Evolutionary conservation across 2,888 invertebrate species (phyloP), one percentile per base, ranked within the genome.

Genomic region (Erpobdella octoculata): DNA sequence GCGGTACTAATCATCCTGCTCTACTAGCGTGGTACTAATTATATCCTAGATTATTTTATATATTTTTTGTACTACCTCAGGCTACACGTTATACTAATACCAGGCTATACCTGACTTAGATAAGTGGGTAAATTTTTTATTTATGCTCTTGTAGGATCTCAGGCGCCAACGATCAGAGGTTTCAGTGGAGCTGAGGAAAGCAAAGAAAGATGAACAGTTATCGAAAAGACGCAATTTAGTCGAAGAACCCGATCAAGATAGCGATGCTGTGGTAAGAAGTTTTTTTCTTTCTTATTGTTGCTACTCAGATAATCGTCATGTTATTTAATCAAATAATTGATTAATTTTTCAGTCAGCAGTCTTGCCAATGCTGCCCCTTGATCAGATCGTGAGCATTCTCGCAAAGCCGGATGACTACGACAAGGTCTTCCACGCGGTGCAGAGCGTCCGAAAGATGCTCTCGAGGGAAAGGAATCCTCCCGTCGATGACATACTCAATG

Each of bases 141-240:
- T 25, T 12, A 59, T 76, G 74, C 73, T 71, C 61, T 70, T 73
- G 9, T 70, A 92, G 92, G 92, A 93, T 78, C 89, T 94, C 82
- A 89, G 96, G 66, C 88, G 93, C 75, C 89, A 93, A 76, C 88
- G 97, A 71, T 91, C 88, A 73, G 94, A 95, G 82, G 89, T 91
- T 64, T 91, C 90, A 2, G 89, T 97, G 2, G 92, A 95, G 77
- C 86, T 98, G 38, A 88, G 97, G 21, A 96, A 96, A 85, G 90
- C 91, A 25, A 90, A 91, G 72, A 91, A 95, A 77, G 94, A 96
- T 83, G 94, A 96, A 78, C 93, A 94, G 81, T 85, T 97, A 48
- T 87, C 91, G 71, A 98, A 98, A 83, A 86, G 92, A 28, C 86
- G 96, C 71, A 94, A 95, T 77, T 87, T 95, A 77, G 87, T 87